Base-by-base conservation (phyloP, 1,140 invertebrate genomes). In the Anastrepha obliqua region DNA sequence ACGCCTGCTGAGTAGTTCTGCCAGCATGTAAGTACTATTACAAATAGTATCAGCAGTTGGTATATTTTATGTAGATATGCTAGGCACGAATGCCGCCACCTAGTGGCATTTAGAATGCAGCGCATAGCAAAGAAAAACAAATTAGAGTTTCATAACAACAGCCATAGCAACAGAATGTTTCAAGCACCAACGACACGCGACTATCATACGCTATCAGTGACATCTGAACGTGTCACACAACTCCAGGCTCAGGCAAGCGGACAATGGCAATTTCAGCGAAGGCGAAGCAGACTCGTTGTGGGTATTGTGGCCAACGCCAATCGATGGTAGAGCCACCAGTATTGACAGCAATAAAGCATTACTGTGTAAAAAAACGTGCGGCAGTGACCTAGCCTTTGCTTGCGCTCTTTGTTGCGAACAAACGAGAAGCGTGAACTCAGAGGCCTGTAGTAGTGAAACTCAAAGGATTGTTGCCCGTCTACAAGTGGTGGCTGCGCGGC, bases 131-230 rank as follows among this genome's bases (percentile, higher is more conserved):
- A 29, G 29, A 8, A 42, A 67, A 39, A 67, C 39, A 67, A 67
- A 2, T 42, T 42, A 13, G 29, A 42, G 39, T 64, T 64, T 64
- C 8, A 20, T 7, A 64, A 64, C 17, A 64, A 20, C 3, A 64
- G n/a, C 62, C 0, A 62, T 62, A 64, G 20, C n/a, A 20, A 8
- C n/a, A 29, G 20, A 64, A 62, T n/a, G 59, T n/a, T 62, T 62
- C 5, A 62, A 64, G 62, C 11, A 64, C 65, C 29, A 67, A 67
- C 2, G 65, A 67, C 65, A 67, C 65, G 65, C 65, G 65, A 67
- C 65, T 67, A 11, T 29, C 20, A 15, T 67, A 67, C 13, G 65
- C 65, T 39, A 67, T 67, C 11, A 13, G 29, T 67, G 65, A 67
- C 39, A 42, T 39, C 39, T 67, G 65, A 67, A 67, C 39, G 65